Evolutionary conservation across 2,888 invertebrate species (phyloP).

Genomic region (Anoplius nigerrimus): DNA sequence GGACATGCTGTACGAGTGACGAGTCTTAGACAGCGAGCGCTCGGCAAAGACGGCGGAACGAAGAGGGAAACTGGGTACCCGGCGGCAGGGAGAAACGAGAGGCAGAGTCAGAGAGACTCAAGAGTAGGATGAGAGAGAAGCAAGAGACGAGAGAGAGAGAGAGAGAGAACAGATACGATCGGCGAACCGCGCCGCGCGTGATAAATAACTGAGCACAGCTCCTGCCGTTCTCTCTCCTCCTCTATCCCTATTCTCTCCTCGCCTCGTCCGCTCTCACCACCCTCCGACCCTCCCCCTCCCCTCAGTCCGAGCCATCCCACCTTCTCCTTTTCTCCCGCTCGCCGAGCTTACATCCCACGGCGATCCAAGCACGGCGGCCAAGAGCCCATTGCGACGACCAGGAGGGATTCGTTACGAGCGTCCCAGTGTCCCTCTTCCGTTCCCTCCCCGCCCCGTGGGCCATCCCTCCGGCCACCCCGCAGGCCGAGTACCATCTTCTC

Average conservation of each 20-base stretch:
- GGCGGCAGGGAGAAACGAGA: background rate
- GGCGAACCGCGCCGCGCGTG: slow-evolving; percentile 36
- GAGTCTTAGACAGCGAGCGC: slow-evolving; percentile 19
- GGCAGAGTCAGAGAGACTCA: slow-evolving; percentile 1
- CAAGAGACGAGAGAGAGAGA: slow-evolving; percentile 18
- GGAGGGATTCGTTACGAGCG: slow-evolving; percentile 60
- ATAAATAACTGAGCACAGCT: slow-evolving; percentile 63
- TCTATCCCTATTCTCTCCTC: slow-evolving; percentile 40
- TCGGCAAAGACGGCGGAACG: slow-evolving; percentile 23
- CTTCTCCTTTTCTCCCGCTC: slow-evolving; percentile 20
- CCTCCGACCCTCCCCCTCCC: background rate
- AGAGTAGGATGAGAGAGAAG: slow-evolving; percentile 10
- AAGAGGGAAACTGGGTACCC: slow-evolving; percentile 6
- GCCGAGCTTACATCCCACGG: slow-evolving; percentile 38
- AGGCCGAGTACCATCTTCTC: slow-evolving; percentile 8
- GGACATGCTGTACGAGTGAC: slow-evolving; percentile 24
- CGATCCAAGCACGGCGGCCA: slow-evolving; percentile 43
- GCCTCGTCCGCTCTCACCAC: background rate
- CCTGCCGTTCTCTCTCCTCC: slow-evolving; percentile 52
- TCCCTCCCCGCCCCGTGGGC: no score
- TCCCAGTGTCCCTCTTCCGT: slow-evolving; percentile 42
- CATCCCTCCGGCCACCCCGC: no score
- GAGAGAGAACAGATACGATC: slow-evolving; percentile 6
- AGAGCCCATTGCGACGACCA: slow-evolving; percentile 50
- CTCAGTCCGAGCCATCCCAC: background rate